A percentile compares a stretch with the other conserved stretches of the same genome.
Conservation (phyloP, 2,888 invertebrate genomes). For the Thysanoteuthis rhombus region DNA sequence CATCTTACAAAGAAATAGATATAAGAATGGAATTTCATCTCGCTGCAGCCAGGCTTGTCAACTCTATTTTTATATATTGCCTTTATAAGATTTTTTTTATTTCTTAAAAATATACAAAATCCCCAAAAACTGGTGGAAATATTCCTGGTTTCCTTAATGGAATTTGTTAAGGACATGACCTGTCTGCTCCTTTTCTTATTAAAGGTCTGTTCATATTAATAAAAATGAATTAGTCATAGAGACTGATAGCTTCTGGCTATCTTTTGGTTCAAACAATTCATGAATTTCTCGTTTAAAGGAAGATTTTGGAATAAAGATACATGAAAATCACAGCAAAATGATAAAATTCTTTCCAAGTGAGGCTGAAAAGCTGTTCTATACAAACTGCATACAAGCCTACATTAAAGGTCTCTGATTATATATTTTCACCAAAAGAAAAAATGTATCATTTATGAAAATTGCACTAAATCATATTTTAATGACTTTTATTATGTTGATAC, state of each 20-base stretch:
- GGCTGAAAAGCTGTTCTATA: neutral
- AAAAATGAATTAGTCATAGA: neutral
- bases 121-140: neutral
- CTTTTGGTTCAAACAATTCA: neutral
- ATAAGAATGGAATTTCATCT: too few species aligned
- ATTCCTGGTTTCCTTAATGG: neutral
- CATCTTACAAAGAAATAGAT: too few species aligned
- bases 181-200: neutral
- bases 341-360: neutral
- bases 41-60: too few species aligned
- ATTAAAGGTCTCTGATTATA: too few species aligned
- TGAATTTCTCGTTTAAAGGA: neutral
- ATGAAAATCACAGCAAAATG: neutral
- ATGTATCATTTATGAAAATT: too few species aligned
- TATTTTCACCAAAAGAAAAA: too few species aligned
- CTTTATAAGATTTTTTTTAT: neutral
- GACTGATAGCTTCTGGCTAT: neutral
- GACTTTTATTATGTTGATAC: too few species aligned
- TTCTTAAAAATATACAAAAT: neutral
- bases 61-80: too few species aligned
- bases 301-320: neutral
- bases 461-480: too few species aligned
- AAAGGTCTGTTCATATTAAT: neutral
- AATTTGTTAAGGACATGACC: neutral
- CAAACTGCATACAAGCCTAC: neutral